Base-by-base conservation (phyloP, 1,140 invertebrate species). In the Mesaphorura yosii region DNA sequence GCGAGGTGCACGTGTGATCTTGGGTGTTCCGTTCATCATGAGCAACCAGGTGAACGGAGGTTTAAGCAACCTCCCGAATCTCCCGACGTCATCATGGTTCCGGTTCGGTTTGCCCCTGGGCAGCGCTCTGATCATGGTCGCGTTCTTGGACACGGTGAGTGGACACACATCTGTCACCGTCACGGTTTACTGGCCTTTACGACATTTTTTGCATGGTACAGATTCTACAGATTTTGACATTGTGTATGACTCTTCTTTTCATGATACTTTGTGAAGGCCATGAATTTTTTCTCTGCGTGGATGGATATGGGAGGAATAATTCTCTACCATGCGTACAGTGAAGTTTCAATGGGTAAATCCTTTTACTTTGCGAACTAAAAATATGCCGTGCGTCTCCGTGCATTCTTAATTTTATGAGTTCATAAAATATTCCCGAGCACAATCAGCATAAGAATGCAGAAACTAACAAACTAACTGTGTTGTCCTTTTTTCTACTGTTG, bases 41-140 rank as follows among this genome's bases (percentile, higher is more conserved):
- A 10, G 10, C n/a, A 34, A 10, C 31, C 31, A 34, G 31, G 10
- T n/a, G n/a, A 34, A 34, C n/a, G 10, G 10, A 10, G 10, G 10
- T 34, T 34, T 34, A 10, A 34, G n/a, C 10, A 34, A 10, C 10
- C 10, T 34, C 10, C 31, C n/a, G 31, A 34, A 34, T 34, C n/a
- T 34, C n/a, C 31, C 31, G 10, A 34, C 10, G 10, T 10, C 10
- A 54, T 34, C 34, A 14, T 54, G 29, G 44, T 34, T 54, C 12
- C 39, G 57, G 31, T 58, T 58, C 23, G 57, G 57, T 10, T 45
- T 58, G 17, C 57, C 57, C 1, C 41, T 58, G 22, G 57, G 57
- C 14, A 49, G 52, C 37, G 51, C 51, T 17, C 15, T 58, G 3
- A 41, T 58, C 28, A 31, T 58, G 14, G 20, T 48, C 14, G 48